phyloP scores from a whole-genome alignment of 2,797 vertebrate genomes.

The Nasua narica region DNA sequence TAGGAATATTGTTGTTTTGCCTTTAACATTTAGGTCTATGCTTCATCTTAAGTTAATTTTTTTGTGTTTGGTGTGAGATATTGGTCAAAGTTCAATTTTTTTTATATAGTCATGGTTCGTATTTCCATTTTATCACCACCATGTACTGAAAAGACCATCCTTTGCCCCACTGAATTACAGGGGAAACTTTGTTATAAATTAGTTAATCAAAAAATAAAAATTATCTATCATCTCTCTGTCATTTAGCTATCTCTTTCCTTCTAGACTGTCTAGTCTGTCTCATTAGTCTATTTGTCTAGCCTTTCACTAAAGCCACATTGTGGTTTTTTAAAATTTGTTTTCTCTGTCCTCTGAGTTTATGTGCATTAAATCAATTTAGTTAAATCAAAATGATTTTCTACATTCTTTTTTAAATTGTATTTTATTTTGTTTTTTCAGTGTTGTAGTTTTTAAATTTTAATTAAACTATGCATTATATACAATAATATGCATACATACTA shows the following conservation, averaged over 20 bases:
- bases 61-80: neutral
- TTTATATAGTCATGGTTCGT: neutral
- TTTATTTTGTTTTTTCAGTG: too few species aligned
- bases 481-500: neutral
- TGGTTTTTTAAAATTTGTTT: neutral
- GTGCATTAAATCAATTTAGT: too few species aligned
- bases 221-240: neutral
- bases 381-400: too few species aligned
- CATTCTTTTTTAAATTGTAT: too few species aligned
- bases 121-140: neutral
- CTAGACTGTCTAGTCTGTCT: neutral
- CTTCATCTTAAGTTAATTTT: neutral
- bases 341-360: too few species aligned
- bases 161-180: neutral
- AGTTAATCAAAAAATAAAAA: neutral
- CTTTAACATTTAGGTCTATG: neutral
- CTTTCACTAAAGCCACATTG: neutral
- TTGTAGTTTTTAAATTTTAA: neutral
- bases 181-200: neutral
- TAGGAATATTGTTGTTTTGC: neutral
- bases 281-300: neutral
- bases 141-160: neutral
- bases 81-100: neutral
- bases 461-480: neutral
- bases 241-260: neutral